Conservation (phyloP, 35 echinoderm and acorn worm genomes). For the Apostichopus japonicus region DNA sequence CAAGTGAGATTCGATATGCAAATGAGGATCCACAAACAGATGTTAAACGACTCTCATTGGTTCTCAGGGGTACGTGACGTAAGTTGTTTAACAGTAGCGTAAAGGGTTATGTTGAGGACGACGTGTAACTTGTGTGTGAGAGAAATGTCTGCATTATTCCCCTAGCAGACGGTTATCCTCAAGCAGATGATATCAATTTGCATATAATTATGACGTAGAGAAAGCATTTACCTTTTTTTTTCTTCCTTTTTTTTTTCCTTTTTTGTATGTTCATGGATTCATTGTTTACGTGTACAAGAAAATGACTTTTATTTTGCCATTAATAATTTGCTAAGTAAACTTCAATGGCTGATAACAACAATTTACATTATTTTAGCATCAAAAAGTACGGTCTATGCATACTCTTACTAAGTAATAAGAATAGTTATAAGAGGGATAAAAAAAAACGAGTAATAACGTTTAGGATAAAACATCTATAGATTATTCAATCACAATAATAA, state of each 20-base stretch:
- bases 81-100: neutral
- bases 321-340: neutral
- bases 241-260: neutral
- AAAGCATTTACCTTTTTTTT: neutral
- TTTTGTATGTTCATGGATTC: neutral
- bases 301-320: neutral
- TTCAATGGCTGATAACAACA: constrained; percentile 16
- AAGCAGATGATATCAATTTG: neutral
- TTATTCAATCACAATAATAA: constrained; percentile 45
- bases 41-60: neutral
- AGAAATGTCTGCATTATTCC: neutral
- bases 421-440: neutral
- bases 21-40: neutral
- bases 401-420: constrained; percentile 40
- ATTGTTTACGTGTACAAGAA: neutral
- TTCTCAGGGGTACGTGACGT: constrained; percentile 7
- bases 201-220: neutral
- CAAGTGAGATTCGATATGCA: neutral
- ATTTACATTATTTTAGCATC: constrained; percentile 6
- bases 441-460: constrained; percentile 28
- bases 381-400: constrained; percentile 32
- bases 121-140: constrained; percentile 5
- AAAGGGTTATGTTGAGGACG: neutral
- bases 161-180: neutral
- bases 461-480: constrained; percentile 48